Evolutionary conservation across 2,888 invertebrate genomes (phyloP).

Genomic region (Melanophora roralis): DNA sequence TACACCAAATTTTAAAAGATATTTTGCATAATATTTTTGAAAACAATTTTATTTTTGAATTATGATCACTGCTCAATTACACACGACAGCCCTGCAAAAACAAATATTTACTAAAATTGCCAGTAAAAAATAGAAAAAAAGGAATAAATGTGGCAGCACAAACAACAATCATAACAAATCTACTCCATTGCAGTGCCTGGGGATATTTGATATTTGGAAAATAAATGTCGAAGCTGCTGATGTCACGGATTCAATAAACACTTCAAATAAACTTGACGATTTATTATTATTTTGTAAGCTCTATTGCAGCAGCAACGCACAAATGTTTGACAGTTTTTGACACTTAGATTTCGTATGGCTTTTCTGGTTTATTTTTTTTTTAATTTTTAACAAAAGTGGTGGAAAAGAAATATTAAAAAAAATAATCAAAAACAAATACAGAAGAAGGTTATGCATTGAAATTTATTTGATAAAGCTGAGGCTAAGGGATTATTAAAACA

Average conservation of each 20-base stretch:
- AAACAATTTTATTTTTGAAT: too few relatives aligned
- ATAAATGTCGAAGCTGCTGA: slow-evolving; percentile 64
- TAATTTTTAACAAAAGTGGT: not conserved
- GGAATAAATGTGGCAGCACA: not conserved
- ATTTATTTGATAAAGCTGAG: too few relatives aligned
- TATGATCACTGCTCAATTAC: too few relatives aligned
- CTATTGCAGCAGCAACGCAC: slow-evolving; percentile 48
- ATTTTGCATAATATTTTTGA: too few relatives aligned
- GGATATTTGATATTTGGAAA: slow-evolving; percentile 63
- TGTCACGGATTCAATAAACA: slow-evolving; percentile 77
- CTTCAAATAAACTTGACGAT: slow-evolving; percentile 76
- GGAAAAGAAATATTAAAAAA: not conserved
- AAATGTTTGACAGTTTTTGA: slow-evolving; percentile 64
- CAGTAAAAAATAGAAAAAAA: slow-evolving; percentile 15
- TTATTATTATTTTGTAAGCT: slow-evolving; percentile 69
- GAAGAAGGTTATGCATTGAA: too few relatives aligned
- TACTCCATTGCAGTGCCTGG: slow-evolving; percentile 18
- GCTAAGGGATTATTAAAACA: too few relatives aligned
- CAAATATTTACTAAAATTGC: slow-evolving; percentile 50
- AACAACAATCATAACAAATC: slow-evolving; percentile 33
- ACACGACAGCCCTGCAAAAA: not conserved
- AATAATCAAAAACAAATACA: not conserved
- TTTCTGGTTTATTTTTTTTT: slow-evolving; percentile 3
- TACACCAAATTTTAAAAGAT: too few relatives aligned
- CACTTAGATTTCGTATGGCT: slow-evolving; percentile 51